phyloP scores from a whole-genome alignment of 1,140 invertebrate species.

The Drosophila nigrodunni region DNA sequence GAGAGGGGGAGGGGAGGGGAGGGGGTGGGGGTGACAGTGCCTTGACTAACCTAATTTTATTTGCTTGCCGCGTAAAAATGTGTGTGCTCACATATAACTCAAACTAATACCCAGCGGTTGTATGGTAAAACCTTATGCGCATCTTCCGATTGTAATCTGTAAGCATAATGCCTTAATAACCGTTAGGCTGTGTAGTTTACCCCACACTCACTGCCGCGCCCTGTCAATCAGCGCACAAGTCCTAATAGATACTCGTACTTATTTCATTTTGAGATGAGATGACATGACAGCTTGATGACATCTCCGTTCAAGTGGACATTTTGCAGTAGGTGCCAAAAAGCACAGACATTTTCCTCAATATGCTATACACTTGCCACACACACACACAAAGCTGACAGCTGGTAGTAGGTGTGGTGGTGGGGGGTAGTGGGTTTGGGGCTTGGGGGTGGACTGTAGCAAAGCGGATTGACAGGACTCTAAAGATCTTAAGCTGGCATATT shows the following conservation, averaged over 20 bases:
- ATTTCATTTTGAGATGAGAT: constrained; percentile 45
- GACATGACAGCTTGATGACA: constrained; percentile 71
- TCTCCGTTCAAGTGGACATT: constrained; percentile 67
- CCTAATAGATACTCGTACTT: constrained; percentile 36
- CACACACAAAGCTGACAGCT: constrained; percentile 19
- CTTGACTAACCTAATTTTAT: constrained; percentile 67
- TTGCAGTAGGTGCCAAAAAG: constrained; percentile 46
- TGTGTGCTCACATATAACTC: constrained; percentile 54
- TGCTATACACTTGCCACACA: constrained; percentile 2
- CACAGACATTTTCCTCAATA: constrained; percentile 22
- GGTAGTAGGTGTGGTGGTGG: neutral
- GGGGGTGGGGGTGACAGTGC: neutral
- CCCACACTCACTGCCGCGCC: neutral
- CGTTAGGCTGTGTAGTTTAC: constrained; percentile 17
- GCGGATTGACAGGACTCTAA: constrained; percentile 6
- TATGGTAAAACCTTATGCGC: constrained; percentile 76
- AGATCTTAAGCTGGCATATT: constrained; percentile 23
- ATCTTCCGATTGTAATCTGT: constrained; percentile 80
- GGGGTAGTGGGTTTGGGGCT: neutral
- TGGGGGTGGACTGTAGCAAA: too few relatives aligned
- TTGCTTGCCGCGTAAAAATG: constrained; percentile 48
- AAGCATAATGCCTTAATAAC: constrained; percentile 51
- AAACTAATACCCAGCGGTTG: constrained; percentile 66
- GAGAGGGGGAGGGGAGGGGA: too few relatives aligned
- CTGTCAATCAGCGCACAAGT: neutral